phyloP scores from a whole-genome alignment of 2,113 vertebrate species.

The Xenotilapia longispinis region DNA sequence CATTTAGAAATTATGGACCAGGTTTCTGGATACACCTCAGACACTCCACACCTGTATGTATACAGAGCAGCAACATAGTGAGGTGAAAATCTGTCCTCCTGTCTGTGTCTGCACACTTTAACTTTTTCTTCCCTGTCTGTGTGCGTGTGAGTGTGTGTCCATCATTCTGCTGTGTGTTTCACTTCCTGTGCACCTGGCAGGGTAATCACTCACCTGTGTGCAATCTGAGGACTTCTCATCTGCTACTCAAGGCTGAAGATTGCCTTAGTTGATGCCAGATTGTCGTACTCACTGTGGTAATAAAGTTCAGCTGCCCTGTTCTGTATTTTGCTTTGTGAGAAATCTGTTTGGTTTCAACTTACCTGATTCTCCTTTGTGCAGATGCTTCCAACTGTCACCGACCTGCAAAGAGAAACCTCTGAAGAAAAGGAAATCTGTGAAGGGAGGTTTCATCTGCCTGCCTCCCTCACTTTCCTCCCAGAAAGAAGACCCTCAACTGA shows the following conservation, averaged over 20 bases:
- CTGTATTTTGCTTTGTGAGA: not conserved
- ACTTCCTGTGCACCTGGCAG: not conserved
- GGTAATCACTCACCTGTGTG: not conserved
- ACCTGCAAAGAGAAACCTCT: not conserved
- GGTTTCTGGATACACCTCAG: not conserved
- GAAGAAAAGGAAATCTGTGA: not conserved
- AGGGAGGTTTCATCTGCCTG: not conserved
- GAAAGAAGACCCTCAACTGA: not conserved
- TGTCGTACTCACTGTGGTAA: not conserved
- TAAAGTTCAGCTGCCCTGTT: not conserved
- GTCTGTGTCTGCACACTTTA: not conserved
- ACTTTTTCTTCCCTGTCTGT: not conserved
- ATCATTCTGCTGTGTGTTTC: not conserved
- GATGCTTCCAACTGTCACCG: not conserved
- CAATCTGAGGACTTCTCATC: not conserved
- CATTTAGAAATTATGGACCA: fast-evolving
- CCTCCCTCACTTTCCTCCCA: not conserved
- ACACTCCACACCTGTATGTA: not conserved
- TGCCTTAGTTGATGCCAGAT: not conserved
- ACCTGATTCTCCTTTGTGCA: not conserved
- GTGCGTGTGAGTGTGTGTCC: not conserved
- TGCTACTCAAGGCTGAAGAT: not conserved
- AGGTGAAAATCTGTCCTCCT: not conserved
- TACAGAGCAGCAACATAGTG: not conserved
- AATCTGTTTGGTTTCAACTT: not conserved